These are phyloP conservation scores for Meiosimyza platycephala DNA, from an alignment of 2,888 invertebrate genomes.

Conservation along the genomic window DNA sequence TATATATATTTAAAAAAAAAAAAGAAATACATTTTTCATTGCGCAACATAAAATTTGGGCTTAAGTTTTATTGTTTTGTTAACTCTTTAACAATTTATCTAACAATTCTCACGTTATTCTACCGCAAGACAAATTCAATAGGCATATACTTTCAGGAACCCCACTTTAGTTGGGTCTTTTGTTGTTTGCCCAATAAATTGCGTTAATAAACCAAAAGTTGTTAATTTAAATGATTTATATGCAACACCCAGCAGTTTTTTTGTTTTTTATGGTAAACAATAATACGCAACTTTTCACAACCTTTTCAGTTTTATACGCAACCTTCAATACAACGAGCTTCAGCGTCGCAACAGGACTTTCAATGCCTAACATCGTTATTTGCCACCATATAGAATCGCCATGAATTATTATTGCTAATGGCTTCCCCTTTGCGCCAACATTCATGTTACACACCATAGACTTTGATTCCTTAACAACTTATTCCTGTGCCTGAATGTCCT, in stretches of 20 bases:
- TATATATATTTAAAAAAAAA: too few species aligned
- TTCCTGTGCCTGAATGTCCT: neutral
- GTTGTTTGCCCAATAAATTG: constrained; percentile 57
- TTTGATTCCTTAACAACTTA: neutral
- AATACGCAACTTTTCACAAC: constrained; percentile 58
- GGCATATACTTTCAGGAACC: neutral
- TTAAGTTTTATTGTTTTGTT: constrained; percentile 32
- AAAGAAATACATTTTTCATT: too few species aligned
- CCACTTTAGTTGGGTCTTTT: constrained; percentile 27
- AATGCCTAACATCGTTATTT: neutral
- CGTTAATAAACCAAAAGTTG: constrained; percentile 63
- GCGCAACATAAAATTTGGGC: neutral
- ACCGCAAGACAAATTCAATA: neutral
- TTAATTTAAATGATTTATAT: constrained; percentile 65
- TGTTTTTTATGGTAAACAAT: constrained; percentile 37
- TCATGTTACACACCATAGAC: neutral
- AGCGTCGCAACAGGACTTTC: neutral
- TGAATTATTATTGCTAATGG: constrained; percentile 36
- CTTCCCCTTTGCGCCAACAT: constrained; percentile 5
- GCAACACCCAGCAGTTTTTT: constrained; percentile 14
- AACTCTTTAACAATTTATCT: constrained; percentile 19
- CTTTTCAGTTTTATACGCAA: constrained; percentile 37
- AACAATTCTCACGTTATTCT: neutral
- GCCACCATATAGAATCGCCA: neutral
- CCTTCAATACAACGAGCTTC: neutral